Base-by-base conservation (phyloP, 2,797 vertebrate genomes). In the Cheirogaleus major region DNA sequence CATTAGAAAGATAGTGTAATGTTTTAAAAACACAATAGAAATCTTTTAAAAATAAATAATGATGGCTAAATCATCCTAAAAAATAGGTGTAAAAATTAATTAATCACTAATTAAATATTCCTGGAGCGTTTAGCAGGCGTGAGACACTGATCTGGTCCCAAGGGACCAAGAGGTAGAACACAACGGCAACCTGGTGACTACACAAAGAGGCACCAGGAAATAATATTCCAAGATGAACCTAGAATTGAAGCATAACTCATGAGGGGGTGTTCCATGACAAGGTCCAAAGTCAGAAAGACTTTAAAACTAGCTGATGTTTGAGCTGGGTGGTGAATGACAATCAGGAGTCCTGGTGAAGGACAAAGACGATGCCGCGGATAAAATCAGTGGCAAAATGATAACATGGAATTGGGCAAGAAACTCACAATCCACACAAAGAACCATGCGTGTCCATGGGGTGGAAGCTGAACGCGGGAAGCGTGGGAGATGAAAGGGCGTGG, bases 381-480 rank as follows among this genome's bases (percentile, higher is more conserved):
- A 32, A 76, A 35, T 22, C 13, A 17, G 13, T 22, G 55, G 41
- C 35, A 59, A 8, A 59, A 41, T 18, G 59, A 50, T 15, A 61
- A 52, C 5, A 7, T 14, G 72, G 9, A 67, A 38, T n/a, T 10
- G 5, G 4, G 23, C 59, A 22, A 85, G 55, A 86, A 43, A 4
- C 18, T 72, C 27, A 7, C 2, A 2, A 4, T 17, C 17, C 32
- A 7, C 13, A 9, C 14, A 2, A 35, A 14, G 12, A 67, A 32
- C 38, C 0, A 0, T 6, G n/a, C 27, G 7, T 2, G 23, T 35
- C 3, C 12, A 41, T 8, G 7, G 15, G 12, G 13, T 17, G 41
- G 12, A 75, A 30, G 5, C 15, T 4, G 45, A 45, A 23, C 4
- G 32, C 25, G 32, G 14, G 4, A 10, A 2, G 73, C 4, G 20